phyloP scores from a whole-genome alignment of 2,888 invertebrate species.

The Odontocolon sp. region DNA sequence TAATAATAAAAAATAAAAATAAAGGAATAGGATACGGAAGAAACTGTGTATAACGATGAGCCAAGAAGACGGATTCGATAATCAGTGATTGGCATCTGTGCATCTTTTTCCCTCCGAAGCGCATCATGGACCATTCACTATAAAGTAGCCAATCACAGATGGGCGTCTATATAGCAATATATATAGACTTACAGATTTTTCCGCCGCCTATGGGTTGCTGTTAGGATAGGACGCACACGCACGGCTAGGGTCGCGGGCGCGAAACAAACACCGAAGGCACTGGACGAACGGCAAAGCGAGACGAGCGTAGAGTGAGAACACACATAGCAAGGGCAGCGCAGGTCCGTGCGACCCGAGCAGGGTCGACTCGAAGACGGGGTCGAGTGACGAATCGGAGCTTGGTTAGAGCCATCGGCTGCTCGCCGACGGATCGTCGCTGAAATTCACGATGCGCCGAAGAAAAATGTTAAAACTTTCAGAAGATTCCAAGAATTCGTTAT shows the following conservation, averaged over 20 bases:
- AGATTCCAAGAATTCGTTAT: no score
- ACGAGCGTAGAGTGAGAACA: no score
- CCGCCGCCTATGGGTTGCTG: conserved; percentile 34
- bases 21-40: neutral
- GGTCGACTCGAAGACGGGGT: conserved; percentile 40
- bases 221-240: conserved; percentile 53
- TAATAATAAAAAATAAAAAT: no score
- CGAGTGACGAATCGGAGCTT: conserved; percentile 38
- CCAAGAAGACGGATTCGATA: no score
- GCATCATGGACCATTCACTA: no score
- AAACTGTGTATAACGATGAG: no score
- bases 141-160: no score
- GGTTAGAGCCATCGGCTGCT: conserved; percentile 14
- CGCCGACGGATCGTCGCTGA: no score
- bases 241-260: conserved; percentile 21
- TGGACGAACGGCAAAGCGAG: conserved; percentile 18
- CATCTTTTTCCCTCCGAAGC: no score
- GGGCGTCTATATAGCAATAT: conserved; percentile 16
- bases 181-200: neutral
- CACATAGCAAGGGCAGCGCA: conserved; percentile 56
- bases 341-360: conserved; percentile 45
- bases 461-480: no score
- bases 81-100: no score
- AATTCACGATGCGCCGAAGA: no score
- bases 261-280: neutral